phyloP scores from a whole-genome alignment of 2,888 invertebrate genomes.

The Xanthia togata region DNA sequence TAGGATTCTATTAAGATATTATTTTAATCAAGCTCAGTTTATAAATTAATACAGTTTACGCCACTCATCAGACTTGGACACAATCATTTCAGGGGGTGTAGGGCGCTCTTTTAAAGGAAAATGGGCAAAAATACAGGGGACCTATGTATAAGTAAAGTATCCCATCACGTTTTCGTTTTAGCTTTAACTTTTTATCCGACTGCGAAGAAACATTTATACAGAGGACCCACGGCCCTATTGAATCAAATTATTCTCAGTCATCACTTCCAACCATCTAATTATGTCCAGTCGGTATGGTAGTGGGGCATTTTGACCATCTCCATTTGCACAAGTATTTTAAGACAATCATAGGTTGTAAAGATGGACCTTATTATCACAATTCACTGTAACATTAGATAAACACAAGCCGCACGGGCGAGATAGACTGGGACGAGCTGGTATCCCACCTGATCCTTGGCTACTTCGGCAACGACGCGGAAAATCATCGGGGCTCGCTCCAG shows the following conservation, averaged over 20 bases:
- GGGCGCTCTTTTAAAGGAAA: no score
- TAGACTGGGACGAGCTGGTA: constrained; percentile 94
- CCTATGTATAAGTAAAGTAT: background rate
- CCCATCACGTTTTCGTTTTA: background rate
- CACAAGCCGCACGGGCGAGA: constrained; percentile 89
- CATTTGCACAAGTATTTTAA: background rate
- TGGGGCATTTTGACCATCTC: background rate
- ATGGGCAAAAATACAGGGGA: background rate
- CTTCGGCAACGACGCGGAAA: constrained; percentile 91
- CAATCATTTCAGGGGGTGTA: background rate
- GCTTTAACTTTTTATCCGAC: background rate
- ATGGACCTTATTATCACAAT: background rate
- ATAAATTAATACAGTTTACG: no score
- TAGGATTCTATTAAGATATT: constrained; percentile 78
- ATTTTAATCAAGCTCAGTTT: background rate
- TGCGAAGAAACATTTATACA: no score
- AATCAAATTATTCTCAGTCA: background rate
- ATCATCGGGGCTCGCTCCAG: constrained; percentile 91
- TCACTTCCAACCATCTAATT: background rate
- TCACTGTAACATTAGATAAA: constrained; percentile 38
- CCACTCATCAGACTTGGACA: background rate
- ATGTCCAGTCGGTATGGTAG: background rate
- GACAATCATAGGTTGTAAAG: background rate
- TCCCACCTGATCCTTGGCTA: constrained; percentile 94
- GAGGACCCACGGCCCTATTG: background rate